Conservation (phyloP, 1,140 invertebrate genomes). For the Proctacanthus coquilletti region DNA sequence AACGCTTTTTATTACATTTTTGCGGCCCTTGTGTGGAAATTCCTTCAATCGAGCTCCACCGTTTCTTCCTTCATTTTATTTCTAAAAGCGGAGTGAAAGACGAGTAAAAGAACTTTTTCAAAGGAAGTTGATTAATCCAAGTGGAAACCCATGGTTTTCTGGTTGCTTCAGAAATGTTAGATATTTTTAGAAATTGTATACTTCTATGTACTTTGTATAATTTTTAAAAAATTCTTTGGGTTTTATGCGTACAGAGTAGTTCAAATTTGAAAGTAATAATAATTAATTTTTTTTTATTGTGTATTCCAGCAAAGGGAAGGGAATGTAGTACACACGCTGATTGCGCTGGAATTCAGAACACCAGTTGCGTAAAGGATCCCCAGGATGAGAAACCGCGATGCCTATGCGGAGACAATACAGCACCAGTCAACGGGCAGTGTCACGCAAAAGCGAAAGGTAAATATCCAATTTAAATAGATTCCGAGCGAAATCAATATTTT, state of each 20-base stretch:
- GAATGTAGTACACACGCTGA: constrained; percentile 43
- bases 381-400: constrained; percentile 41
- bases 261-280: background rate
- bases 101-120: too few species aligned
- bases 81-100: too few species aligned
- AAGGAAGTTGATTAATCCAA: too few species aligned
- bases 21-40: too few species aligned
- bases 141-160: too few species aligned
- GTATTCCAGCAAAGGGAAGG: constrained; percentile 33
- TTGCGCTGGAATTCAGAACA: constrained; percentile 43
- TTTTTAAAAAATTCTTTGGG: background rate
- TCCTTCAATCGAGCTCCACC: too few species aligned
- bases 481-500: background rate
- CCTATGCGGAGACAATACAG: constrained; percentile 46
- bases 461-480: background rate
- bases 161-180: too few species aligned
- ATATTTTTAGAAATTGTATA: background rate
- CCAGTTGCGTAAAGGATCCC: constrained; percentile 44
- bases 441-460: constrained; percentile 39
- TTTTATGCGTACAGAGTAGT: too few species aligned
- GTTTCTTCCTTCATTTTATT: too few species aligned
- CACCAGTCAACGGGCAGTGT: constrained; percentile 45
- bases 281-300: constrained; percentile 4
- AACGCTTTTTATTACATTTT: too few species aligned
- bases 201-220: background rate